These are phyloP conservation scores for Labeo rohita DNA, from an alignment of 2,113 vertebrate species.

Conservation along the genomic window DNA sequence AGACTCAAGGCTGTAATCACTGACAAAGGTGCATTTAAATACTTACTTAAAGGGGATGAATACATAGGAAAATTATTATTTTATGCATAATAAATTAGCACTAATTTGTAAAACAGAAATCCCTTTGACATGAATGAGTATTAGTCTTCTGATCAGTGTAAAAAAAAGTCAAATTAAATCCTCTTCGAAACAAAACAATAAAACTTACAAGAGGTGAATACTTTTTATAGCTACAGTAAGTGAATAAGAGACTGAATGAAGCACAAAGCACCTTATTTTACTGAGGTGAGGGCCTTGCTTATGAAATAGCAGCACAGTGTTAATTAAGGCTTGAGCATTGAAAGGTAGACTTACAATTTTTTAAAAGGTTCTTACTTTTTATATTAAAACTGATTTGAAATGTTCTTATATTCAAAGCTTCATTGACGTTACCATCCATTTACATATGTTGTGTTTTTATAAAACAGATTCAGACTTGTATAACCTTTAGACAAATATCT, in stretches of 20 bases:
- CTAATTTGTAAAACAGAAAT: background rate
- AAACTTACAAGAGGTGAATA: background rate
- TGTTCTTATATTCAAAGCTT: background rate
- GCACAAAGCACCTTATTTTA: background rate
- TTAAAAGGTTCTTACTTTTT: conserved; percentile 6
- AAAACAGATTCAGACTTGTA: background rate
- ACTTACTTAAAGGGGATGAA: background rate
- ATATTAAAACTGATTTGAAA: background rate
- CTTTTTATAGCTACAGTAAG: background rate
- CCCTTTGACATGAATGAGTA: background rate
- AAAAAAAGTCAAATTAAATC: background rate
- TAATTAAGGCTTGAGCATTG: background rate
- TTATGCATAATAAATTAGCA: background rate
- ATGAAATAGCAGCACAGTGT: background rate
- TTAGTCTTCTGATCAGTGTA: background rate
- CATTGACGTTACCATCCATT: background rate
- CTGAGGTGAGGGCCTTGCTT: background rate
- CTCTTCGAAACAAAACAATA: background rate
- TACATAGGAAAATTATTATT: background rate
- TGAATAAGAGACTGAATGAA: background rate
- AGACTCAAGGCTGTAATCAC: conserved; percentile 2
- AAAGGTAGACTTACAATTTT: background rate
- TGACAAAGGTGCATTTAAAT: background rate
- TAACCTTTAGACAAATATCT: background rate
- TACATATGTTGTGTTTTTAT: background rate